These are phyloP conservation scores for Drosophila picticornis DNA, from an alignment of 2,888 invertebrate species.

Conservation along the genomic window DNA sequence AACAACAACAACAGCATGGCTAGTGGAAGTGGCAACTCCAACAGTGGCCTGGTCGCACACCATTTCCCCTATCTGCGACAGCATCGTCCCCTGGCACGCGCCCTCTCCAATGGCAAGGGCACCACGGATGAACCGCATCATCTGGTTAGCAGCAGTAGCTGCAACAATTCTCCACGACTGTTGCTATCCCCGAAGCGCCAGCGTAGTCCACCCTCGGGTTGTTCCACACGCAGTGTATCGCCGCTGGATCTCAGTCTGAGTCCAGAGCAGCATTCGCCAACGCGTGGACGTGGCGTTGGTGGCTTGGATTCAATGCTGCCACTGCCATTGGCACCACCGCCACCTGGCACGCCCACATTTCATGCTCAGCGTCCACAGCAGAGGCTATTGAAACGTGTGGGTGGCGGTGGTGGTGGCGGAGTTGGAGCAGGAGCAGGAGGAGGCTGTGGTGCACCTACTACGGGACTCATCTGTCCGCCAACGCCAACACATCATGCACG, in stretches of 20 bases:
- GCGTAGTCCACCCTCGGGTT: constrained; percentile 85
- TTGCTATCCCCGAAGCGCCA: constrained; percentile 81
- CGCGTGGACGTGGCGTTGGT: constrained; percentile 73
- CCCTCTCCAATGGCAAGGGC: constrained; percentile 87
- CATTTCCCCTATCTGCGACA: constrained; percentile 83
- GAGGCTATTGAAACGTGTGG: constrained; percentile 87
- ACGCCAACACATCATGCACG: constrained; percentile 95
- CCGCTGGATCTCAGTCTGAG: constrained; percentile 83
- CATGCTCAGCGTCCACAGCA: constrained; percentile 87
- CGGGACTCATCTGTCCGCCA: constrained; percentile 91
- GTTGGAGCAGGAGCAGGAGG: constrained; percentile 1
- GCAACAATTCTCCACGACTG: constrained; percentile 70
- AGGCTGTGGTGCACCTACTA: background rate
- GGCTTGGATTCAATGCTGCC: constrained; percentile 35
- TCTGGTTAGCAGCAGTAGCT: constrained; percentile 22
- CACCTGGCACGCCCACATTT: constrained; percentile 83
- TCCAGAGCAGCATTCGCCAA: constrained; percentile 73
- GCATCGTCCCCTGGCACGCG: constrained; percentile 90
- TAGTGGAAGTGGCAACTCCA: constrained; percentile 16
- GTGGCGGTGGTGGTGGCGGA: constrained; percentile 61
- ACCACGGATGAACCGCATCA: constrained; percentile 38
- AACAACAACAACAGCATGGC: constrained; percentile 21
- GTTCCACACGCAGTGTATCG: constrained; percentile 85
- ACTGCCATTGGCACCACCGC: constrained; percentile 39
- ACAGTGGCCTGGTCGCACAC: constrained; percentile 34